Evolutionary conservation across 2,113 vertebrate genomes (phyloP), one percentile per base, ranked within the genome.

Genomic region (Apodemus speciosus): DNA sequence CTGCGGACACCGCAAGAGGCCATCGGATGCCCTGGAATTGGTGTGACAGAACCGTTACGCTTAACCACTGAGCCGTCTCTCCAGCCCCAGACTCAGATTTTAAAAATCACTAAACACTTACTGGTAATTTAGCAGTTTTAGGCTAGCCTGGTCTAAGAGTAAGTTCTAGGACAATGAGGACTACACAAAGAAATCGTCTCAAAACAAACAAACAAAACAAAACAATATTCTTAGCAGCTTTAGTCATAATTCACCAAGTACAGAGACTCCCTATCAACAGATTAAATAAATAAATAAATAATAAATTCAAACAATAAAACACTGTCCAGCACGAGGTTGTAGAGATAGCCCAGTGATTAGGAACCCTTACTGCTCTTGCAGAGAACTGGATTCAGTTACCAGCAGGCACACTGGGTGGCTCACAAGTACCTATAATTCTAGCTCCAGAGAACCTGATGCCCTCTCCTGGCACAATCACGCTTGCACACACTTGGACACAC

Each of bases 21-120:
- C 43, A 49, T 49, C 43, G 16, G 27, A 49, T 49, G 6, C 43
- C 72, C 43, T 76, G 73, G 73, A 30, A 76, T 27, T 49, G 43
- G 73, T 16, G 73, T 76, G 30, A 76, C 9, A 43, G 40, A 75
- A 43, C 40, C 3, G 13, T 32, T 46, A 43, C 14, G 23, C 40
- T 75, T 75, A 75, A 75, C 25, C 40, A 51, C 25, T 9, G 75
- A 77, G 75, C 15, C 27, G 11, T 46, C 43, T 77, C 30, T 49
- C 75, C 27, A 77, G 49, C 49, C 6, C 30, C 14, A 75, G 73
- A 7, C 9, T 75, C 72, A 30, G 69, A 13, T 30, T 88, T 88
- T 77, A 58, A 49, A 46, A 85, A 81, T 84, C 75, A 96, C 16
- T 30, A 35, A 62, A 95, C 90, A 91, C 53, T 38, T 6, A 96